A percentile compares a stretch with the other conserved stretches of the same genome.
Conservation (phyloP, 2,888 invertebrate genomes). For the Boloria euphrosyne region DNA sequence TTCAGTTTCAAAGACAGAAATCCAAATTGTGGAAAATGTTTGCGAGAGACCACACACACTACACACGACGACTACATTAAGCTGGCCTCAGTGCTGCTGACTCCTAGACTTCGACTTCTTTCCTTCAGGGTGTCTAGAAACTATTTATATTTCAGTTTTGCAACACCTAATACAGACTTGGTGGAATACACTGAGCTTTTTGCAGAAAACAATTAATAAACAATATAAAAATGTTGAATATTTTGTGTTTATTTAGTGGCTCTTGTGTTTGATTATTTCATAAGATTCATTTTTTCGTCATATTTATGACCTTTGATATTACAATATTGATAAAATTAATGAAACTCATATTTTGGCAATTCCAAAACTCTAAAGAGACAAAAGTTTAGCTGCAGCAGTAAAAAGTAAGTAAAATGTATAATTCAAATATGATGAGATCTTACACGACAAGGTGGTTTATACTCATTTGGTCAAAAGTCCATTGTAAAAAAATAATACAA, state of each 20-base stretch:
- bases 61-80: slow-evolving; percentile 48
- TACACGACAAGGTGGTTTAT: no score
- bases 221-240: background rate
- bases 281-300: no score
- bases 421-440: no score
- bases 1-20: slow-evolving; percentile 47
- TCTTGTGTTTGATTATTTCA: no score
- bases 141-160: slow-evolving; percentile 63
- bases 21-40: slow-evolving; percentile 43
- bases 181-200: slow-evolving; percentile 61
- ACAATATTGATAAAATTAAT: no score
- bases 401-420: no score
- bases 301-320: no score
- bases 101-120: slow-evolving; percentile 56
- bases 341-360: no score
- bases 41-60: slow-evolving; percentile 36
- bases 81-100: slow-evolving; percentile 55
- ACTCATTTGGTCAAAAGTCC: no score
- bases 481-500: no score
- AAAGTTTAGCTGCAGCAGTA: no score
- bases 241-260: background rate
- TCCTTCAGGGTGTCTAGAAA: slow-evolving; percentile 69
- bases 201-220: slow-evolving; percentile 40
- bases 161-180: slow-evolving; percentile 57
- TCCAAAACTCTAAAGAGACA: no score